Evolutionary conservation across 2,113 vertebrate genomes (phyloP).

Genomic region (Sturnus vulgaris): DNA sequence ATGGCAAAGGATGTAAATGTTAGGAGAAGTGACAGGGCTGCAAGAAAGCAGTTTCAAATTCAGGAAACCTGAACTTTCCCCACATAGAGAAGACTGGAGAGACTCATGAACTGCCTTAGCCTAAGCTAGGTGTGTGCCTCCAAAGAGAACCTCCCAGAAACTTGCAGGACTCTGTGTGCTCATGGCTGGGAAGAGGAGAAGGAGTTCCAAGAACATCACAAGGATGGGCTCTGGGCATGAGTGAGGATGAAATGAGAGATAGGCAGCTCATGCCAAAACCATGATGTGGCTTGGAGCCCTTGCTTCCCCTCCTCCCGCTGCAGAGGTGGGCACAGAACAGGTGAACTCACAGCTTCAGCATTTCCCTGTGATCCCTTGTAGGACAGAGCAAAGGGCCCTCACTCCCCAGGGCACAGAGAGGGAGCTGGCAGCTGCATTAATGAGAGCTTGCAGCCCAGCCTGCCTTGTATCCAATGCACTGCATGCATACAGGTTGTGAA

Average conservation of each 20-base stretch:
- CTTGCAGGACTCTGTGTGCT: accelerated
- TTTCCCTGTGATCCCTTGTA: background rate
- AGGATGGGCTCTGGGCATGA: background rate
- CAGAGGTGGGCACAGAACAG: background rate
- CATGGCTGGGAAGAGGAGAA: background rate
- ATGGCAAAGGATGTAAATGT: background rate
- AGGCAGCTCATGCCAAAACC: background rate
- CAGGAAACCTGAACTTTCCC: background rate
- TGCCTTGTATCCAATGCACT: background rate
- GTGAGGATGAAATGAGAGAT: accelerated
- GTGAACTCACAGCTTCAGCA: background rate
- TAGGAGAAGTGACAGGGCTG: background rate
- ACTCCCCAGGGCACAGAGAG: background rate
- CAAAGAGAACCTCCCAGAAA: background rate
- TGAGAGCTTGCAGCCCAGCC: background rate
- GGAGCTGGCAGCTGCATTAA: background rate
- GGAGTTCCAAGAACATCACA: background rate
- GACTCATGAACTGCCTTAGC: background rate
- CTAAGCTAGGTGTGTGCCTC: background rate
- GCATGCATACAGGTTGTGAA: background rate
- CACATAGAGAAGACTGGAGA: background rate
- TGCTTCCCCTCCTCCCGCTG: background rate
- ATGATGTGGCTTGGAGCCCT: background rate
- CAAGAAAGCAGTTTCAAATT: background rate
- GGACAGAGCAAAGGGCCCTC: background rate